Base-by-base conservation (phyloP, 2,113 vertebrate species). In the Poecile atricapillus region DNA sequence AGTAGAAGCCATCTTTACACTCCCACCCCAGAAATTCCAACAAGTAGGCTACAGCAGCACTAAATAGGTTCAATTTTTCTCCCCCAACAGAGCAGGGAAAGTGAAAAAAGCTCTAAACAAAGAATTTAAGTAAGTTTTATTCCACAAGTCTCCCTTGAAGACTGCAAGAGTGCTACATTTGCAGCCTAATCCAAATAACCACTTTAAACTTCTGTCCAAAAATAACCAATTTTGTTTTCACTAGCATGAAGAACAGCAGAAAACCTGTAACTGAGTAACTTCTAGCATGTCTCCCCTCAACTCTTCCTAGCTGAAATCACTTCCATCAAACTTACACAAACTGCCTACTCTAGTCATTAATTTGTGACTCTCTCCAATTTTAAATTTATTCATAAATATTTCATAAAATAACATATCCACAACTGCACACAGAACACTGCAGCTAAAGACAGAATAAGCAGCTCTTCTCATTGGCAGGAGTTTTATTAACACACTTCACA, bases 91-190 rank as follows among this genome's bases (percentile, higher is more conserved):
- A 74, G 74, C 10, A 11, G 9, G 6, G 6, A 86, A 76, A 79
- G 55, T 53, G 10, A 44, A 56, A 65, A 44, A 30, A 73, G 1
- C 10, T 60, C 19, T 74, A n/a, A 18, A 74, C 69, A 14, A 41
- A 58, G 18, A 33, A 55, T 53, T 13, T 1, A 0, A 65, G 7
- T 39, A 50, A 67, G 14, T 33, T 56, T 0, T 0, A 10, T 74
- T 86, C 28, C 63, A 93, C n/a, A 80, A 20, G 28, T 9, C 13
- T 37, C 44, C 69, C 30, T 50, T 39, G 18, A 87, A 93, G 44
- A 8, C 50, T 46, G 15, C 25, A 50, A 78, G 11, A 65, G 25
- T 17, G 13, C 19, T 56, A 67, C 25, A 46, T 22, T 37, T 89
- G 30, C 37, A 78, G 43, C 18, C 21, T 62, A 14, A 16, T 87